A percentile compares a stretch with the other conserved stretches of the same genome.
Conservation (phyloP, 2,113 vertebrate species). For the Lampris megalopsis region DNA sequence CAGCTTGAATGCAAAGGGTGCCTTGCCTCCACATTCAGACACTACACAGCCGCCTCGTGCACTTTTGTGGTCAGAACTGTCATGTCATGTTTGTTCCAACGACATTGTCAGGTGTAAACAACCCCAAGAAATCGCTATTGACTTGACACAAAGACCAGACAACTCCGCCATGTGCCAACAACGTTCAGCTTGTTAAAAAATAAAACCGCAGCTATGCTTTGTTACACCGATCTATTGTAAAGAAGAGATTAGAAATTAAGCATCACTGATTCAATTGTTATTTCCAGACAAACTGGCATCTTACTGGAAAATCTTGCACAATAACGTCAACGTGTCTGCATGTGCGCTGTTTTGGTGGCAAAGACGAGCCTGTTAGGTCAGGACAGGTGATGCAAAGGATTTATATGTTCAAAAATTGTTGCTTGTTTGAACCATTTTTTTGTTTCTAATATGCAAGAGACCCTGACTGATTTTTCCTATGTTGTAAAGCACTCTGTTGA, state of each 20-base stretch:
- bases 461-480: not conserved
- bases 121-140: constrained; percentile 6
- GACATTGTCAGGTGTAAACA: constrained; percentile 24
- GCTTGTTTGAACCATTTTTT: constrained; percentile 1
- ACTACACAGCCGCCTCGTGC: constrained; percentile 20
- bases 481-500: no score
- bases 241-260: constrained; percentile 17
- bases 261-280: not conserved
- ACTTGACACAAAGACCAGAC: constrained; percentile 44
- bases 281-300: constrained; percentile 21
- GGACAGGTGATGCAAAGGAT: not conserved
- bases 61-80: constrained; percentile 1
- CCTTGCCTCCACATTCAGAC: constrained; percentile 20
- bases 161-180: constrained; percentile 45
- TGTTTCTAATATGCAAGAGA: not conserved
- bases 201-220: constrained; percentile 30
- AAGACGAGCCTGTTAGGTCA: constrained; percentile 1
- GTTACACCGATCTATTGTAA: constrained; percentile 5
- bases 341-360: not conserved
- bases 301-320: not conserved
- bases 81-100: not conserved
- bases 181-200: not conserved
- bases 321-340: not conserved
- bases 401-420: not conserved
- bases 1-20: not conserved